Evolutionary conservation across 2,888 invertebrate genomes (phyloP), one percentile per base, ranked within the genome.

Genomic region (Allygus modestus): DNA sequence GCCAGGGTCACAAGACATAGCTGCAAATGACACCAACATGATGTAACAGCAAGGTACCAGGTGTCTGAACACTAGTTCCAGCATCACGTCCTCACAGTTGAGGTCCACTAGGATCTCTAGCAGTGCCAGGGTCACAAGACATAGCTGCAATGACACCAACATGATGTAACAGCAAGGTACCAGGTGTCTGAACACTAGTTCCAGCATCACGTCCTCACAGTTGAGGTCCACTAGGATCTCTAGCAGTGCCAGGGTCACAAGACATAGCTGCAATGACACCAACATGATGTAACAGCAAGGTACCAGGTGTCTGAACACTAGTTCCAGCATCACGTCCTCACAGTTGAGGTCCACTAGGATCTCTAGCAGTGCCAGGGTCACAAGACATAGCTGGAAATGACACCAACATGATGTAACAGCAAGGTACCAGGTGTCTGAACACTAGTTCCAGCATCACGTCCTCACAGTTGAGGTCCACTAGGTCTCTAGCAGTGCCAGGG

Each of bases 171-270:
- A 93, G 89, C 96, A 96, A 0, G 96, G 96, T 88, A 95, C 92
- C 87, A 99, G 92, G 89, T 97, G 95, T 89, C 96, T 96, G 89
- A 97, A 94, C 73, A 98, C 93, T 77, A 99, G 92, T 89, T 98
- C 97, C 88, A 98, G 91, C 96, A 99, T 97, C 71, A 99, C 94
- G 90, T 99, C 99, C 91, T 99, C 99, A 91, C 98, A 98, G 91
- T 98, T 97, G 86, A 99, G 92, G 88, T 97, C 96, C 81, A 99
- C 93, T 85, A 99, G 92, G 0, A 98, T 97, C 90, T 97, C 96
- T 91, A 99, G 97, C 15, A 99, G 91, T 0, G 97, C 95, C 88
- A 99, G 91, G 0, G 98, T 96, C 12, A 98, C 97, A 88, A 98
- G 93, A 86, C 97, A 97, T 20, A 96, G 91, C 94, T 95, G 92